Conservation (phyloP, 1,140 invertebrate genomes). For the Homarus americanus region DNA sequence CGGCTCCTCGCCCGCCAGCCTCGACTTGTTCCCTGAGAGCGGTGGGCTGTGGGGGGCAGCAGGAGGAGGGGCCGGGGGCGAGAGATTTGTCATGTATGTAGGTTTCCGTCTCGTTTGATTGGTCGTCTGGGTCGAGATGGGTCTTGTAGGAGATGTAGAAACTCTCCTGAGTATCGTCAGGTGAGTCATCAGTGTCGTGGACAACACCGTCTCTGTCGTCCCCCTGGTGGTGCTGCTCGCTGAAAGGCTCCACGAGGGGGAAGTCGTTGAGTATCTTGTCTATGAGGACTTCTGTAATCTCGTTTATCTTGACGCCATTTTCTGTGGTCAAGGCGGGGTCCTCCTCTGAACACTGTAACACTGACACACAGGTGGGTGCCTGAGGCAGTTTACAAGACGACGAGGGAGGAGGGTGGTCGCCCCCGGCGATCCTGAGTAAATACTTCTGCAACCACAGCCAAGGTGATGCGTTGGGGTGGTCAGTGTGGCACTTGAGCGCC, state of each 20-base stretch:
- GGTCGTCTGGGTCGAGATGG: constrained; percentile 21
- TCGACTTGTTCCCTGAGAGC: no score
- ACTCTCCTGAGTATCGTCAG: not conserved
- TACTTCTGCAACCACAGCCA: constrained; percentile 21
- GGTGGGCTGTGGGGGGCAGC: not conserved
- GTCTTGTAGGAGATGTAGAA: constrained; percentile 41
- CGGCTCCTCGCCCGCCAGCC: no score
- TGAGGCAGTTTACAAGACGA: constrained; percentile 17
- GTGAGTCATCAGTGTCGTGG: no score
- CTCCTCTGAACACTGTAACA: not conserved
- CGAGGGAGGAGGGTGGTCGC: not conserved
- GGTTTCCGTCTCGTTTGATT: not conserved
- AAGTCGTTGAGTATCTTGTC: constrained; percentile 19
- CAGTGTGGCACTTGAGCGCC: constrained; percentile 17
- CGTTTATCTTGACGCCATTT: not conserved
- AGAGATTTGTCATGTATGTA: no score
- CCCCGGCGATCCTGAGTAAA: not conserved
- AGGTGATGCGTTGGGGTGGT: not conserved
- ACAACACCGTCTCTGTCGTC: no score
- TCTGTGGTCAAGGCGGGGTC: no score
- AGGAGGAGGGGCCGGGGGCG: not conserved
- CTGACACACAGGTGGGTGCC: constrained; percentile 24
- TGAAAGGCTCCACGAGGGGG: no score
- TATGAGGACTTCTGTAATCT: constrained; percentile 22
- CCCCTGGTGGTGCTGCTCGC: no score